phyloP scores from a whole-genome alignment of 1,140 invertebrate genomes.

The Mactra quadrangularis region DNA sequence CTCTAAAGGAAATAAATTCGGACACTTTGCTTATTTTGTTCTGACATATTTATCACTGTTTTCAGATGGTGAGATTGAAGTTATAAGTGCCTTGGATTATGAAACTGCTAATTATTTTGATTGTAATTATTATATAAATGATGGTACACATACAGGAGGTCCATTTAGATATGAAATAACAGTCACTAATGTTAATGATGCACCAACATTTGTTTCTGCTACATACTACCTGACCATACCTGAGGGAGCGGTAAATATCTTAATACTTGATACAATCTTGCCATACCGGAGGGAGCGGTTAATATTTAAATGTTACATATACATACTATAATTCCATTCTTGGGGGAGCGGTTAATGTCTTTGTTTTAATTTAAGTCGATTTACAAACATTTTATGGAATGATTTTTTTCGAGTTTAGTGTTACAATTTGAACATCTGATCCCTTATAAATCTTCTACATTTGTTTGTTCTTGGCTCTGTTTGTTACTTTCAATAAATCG shows the following conservation, averaged over 20 bases:
- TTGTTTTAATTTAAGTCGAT: not conserved
- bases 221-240: conserved; percentile 40
- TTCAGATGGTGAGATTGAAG: too few relatives aligned
- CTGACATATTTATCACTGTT: too few relatives aligned
- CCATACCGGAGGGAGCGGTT: too few relatives aligned
- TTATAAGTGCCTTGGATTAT: conserved; percentile 52
- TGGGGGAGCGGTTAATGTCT: conserved; percentile 41
- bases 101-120: not conserved
- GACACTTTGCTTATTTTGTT: too few relatives aligned
- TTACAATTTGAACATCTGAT: not conserved
- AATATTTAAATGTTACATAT: too few relatives aligned
- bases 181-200: conserved; percentile 43
- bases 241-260: too few relatives aligned
- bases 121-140: conserved; percentile 11
- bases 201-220: not conserved
- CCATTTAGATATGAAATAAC: conserved; percentile 22
- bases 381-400: not conserved
- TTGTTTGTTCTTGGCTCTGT: too few relatives aligned
- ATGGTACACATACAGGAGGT: conserved; percentile 25
- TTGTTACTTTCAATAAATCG: too few relatives aligned
- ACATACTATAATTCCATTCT: too few relatives aligned
- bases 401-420: not conserved
- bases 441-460: too few relatives aligned
- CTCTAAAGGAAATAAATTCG: too few relatives aligned
- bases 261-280: too few relatives aligned